These are phyloP conservation scores for Tinamus guttatus DNA, from an alignment of 2,113 vertebrate genomes.

Conservation along the genomic window DNA sequence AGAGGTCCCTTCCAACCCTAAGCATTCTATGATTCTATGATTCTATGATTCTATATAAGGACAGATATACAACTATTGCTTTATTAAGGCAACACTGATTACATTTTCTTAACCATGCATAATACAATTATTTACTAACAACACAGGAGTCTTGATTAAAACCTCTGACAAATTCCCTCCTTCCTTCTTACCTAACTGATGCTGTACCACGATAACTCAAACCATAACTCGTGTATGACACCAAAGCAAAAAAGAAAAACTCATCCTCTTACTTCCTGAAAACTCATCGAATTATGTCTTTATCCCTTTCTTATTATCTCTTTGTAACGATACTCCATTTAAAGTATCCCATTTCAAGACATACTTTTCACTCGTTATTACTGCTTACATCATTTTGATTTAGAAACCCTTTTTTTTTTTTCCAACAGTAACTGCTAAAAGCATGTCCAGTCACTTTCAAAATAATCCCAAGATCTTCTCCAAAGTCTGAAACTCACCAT, in stretches of 20 bases:
- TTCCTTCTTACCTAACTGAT: not conserved
- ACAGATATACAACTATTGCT: not conserved
- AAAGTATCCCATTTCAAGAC: not conserved
- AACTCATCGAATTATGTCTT: not conserved
- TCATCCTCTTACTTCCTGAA: not conserved
- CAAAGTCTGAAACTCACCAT: not conserved
- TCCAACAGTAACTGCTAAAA: not conserved
- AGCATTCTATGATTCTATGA: too few species aligned
- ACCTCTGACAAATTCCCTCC: not conserved
- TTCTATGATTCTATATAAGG: too few species aligned
- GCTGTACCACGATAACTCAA: not conserved
- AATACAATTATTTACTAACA: not conserved
- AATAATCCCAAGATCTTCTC: not conserved
- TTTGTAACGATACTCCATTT: not conserved
- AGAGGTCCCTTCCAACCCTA: too few species aligned
- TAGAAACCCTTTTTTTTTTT: not conserved
- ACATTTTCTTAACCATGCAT: not conserved
- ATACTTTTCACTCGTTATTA: not conserved
- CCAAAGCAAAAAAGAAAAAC: not conserved
- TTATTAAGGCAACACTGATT: not conserved
- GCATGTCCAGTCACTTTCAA: not conserved
- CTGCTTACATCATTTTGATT: not conserved
- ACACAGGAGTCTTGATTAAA: accelerated
- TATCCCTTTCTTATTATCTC: not conserved
- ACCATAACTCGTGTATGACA: not conserved